phyloP scores from a whole-genome alignment of 2,113 vertebrate species.

The Varanus komodoensis region DNA sequence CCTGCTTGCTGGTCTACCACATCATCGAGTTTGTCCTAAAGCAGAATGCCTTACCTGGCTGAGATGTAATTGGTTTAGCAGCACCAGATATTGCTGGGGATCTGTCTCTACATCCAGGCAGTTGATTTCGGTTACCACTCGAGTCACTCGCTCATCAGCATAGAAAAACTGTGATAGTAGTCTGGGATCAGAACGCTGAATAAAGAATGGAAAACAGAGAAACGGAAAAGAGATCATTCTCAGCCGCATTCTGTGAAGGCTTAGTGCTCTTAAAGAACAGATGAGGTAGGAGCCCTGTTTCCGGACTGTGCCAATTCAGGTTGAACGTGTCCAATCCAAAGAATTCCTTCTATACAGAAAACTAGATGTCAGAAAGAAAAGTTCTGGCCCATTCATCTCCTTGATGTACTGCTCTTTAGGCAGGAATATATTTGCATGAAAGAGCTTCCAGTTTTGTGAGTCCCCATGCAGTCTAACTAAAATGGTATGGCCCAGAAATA shows the following conservation, averaged over 20 bases:
- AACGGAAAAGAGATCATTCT: background rate
- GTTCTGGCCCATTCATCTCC: background rate
- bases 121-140: slow-evolving; percentile 73
- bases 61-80: slow-evolving; percentile 77
- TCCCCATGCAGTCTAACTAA: background rate
- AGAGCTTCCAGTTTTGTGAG: background rate
- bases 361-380: background rate
- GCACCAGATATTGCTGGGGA: slow-evolving; percentile 77
- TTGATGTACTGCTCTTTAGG: background rate
- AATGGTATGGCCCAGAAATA: background rate
- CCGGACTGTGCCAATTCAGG: background rate
- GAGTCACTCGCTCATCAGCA: slow-evolving; percentile 74
- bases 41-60: slow-evolving; percentile 72
- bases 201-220: background rate
- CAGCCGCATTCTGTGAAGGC: background rate
- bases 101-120: slow-evolving; percentile 74
- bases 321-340: background rate
- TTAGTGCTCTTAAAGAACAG: background rate
- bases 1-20: background rate
- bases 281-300: background rate
- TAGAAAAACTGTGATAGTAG: slow-evolving; percentile 79
- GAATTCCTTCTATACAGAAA: background rate
- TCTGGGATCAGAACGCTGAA: slow-evolving; percentile 76
- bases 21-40: background rate
- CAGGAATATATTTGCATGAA: background rate